A percentile compares a stretch with the other conserved stretches of the same genome.
phyloP scores from a whole-genome alignment of 2,113 vertebrate genomes.

The Uropsilus gracilis region DNA sequence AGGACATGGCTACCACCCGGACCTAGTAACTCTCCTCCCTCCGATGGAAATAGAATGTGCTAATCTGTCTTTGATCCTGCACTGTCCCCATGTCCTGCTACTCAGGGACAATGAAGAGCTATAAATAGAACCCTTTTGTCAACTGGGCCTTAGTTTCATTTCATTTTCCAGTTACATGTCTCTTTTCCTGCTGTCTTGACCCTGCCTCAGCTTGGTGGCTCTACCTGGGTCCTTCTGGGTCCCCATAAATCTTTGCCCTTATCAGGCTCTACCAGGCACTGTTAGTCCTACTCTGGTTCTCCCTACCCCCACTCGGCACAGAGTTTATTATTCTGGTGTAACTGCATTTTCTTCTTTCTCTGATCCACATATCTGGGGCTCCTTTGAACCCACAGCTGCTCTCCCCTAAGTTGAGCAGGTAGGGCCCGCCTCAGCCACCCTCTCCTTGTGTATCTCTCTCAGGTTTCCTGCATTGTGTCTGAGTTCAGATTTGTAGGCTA shows the following conservation, averaged over 20 bases:
- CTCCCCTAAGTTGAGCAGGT: not conserved
- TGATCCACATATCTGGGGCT: not conserved
- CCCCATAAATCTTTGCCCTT: not conserved
- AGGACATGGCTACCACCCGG: not conserved
- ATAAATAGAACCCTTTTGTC: slow-evolving; percentile 18
- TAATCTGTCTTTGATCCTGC: slow-evolving; percentile 21
- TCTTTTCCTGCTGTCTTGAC: slow-evolving; percentile 14
- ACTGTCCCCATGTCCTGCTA: not conserved
- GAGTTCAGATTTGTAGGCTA: not conserved
- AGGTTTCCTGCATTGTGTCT: not conserved
- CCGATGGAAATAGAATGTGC: not conserved
- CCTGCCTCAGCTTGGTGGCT: not conserved
- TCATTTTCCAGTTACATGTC: not conserved
- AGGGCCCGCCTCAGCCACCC: not conserved
- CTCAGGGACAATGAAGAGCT: not conserved
- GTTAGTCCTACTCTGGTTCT: not conserved
- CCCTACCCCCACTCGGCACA: not conserved
- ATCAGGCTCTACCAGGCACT: not conserved
- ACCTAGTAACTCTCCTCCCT: not conserved
- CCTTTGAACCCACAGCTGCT: not conserved
- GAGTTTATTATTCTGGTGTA: not conserved
- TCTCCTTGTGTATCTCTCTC: not conserved
- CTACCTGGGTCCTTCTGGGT: not conserved
- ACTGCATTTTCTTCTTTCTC: not conserved
- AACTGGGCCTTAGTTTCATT: not conserved